These are phyloP conservation scores for Diaperis boleti DNA, from an alignment of 2,888 invertebrate genomes.

Conservation along the genomic window DNA sequence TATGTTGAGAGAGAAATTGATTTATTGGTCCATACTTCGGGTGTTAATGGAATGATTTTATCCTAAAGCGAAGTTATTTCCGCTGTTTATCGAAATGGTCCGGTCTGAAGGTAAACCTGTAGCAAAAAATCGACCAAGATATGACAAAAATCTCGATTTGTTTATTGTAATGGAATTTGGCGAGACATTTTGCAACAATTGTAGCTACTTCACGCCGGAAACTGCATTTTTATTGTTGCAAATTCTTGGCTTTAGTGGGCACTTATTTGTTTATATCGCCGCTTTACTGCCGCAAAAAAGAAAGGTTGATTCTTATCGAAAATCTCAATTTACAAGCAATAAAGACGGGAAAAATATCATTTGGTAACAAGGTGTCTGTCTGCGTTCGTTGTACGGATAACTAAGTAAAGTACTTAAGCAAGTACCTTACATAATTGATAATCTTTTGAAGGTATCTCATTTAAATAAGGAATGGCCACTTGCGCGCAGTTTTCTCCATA, in stretches of 20 bases:
- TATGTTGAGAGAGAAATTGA: constrained; percentile 27
- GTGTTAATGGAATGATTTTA: constrained; percentile 28
- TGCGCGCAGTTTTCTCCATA: constrained; percentile 13
- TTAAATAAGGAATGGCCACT: constrained; percentile 9
- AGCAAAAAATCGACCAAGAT: constrained; percentile 22
- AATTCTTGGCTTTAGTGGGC: not conserved
- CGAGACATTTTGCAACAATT: not conserved
- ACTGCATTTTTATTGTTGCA: constrained; percentile 13
- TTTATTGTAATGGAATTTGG: constrained; percentile 13
- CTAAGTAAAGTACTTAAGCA: constrained; percentile 8
- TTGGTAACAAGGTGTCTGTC: not conserved
- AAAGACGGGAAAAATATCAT: not conserved
- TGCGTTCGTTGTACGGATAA: not conserved
- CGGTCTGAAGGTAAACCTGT: constrained; percentile 26
- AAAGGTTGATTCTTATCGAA: not conserved
- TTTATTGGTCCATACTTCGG: constrained; percentile 21
- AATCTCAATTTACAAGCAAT: no score
- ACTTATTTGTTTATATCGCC: constrained; percentile 9
- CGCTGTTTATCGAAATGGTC: constrained; percentile 16
- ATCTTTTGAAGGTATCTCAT: constrained; percentile 3
- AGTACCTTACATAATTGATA: constrained; percentile 3
- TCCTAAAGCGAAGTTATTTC: constrained; percentile 23
- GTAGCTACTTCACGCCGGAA: constrained; percentile 18
- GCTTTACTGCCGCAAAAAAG: not conserved
- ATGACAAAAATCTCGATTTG: constrained; percentile 20